Evolutionary conservation across 2,113 vertebrate genomes (phyloP).

Genomic region (Sinosuthora webbiana): DNA sequence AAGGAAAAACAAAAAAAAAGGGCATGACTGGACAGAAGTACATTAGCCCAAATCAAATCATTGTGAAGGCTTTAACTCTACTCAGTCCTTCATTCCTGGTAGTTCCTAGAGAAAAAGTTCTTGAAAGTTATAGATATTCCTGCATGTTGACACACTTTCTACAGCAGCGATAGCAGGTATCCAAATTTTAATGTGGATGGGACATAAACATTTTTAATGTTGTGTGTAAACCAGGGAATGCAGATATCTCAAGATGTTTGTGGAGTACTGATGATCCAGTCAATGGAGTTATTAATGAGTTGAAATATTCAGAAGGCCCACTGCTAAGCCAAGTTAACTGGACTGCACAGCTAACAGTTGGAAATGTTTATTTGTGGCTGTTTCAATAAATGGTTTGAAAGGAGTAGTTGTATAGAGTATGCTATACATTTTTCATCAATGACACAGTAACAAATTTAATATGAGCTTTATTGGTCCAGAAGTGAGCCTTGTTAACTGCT

Average conservation of each 20-base stretch:
- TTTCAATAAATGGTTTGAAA: neutral
- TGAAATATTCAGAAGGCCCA: neutral
- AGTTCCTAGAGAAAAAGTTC: neutral
- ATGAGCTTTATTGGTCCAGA: neutral
- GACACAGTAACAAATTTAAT: neutral
- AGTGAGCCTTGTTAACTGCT: neutral
- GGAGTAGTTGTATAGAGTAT: neutral
- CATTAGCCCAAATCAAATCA: neutral
- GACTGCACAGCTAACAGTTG: neutral
- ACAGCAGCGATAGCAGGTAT: neutral
- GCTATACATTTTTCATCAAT: neutral
- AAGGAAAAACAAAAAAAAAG: neutral
- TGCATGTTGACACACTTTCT: neutral
- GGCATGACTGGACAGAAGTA: neutral
- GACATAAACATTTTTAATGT: neutral
- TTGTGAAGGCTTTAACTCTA: neutral
- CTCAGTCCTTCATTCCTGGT: neutral
- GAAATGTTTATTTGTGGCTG: neutral
- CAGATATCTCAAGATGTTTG: neutral
- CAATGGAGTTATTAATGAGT: neutral
- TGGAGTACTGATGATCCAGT: neutral
- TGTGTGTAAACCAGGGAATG: neutral
- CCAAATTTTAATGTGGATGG: neutral
- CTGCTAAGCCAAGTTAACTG: neutral
- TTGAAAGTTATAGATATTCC: neutral